Evolutionary conservation across 2,797 vertebrate species (phyloP), one percentile per base, ranked within the genome.

Genomic region (Tarsius wallacei): DNA sequence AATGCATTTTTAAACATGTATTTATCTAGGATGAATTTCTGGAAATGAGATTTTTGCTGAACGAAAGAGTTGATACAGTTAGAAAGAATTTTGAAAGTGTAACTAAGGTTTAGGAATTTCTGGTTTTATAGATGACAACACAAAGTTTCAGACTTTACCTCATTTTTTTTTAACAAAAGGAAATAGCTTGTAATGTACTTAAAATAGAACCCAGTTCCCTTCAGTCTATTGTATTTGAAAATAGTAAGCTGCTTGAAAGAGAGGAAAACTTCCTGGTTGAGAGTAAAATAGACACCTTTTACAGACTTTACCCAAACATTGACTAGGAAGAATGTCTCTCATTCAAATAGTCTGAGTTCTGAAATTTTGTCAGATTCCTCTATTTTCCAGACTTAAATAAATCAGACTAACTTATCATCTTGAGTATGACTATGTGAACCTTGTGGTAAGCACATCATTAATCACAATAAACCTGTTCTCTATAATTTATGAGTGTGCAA

Each of bases 131-230:
- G 51, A 68, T 66, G 70, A 87, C 4, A 7, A 59, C 84, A 64
- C 24, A 15, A 68, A 53, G 2, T 70, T 73, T 63, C 47, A 49
- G 70, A 28, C 1, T 28, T 57, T 51, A 28, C 31, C 76, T 59
- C 10, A 4, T 19, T 31, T 33, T 17, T 31, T 93, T 49, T 63
- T 28, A 51, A 91, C 36, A 24, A 80, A 88, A 57, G 7, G 61
- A 91, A 91, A 61, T 49, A 78, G 2, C 28, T 92, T 85, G 11
- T 11, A 42, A 1, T 88, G 4, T 47, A 73, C 59, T 91, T 61
- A 85, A 77, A 94, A 14, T 68, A 63, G 91, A 96, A 77, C 49
- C n/a, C 51, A 70, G 2, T 84, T 89, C 93, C 57, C 53, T 93
- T 68, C 11, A n/a, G 17, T 80, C 21, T 82, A 2, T 21, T 16